Conservation (phyloP, 2,888 invertebrate species). For the Drosophila borealis region DNA sequence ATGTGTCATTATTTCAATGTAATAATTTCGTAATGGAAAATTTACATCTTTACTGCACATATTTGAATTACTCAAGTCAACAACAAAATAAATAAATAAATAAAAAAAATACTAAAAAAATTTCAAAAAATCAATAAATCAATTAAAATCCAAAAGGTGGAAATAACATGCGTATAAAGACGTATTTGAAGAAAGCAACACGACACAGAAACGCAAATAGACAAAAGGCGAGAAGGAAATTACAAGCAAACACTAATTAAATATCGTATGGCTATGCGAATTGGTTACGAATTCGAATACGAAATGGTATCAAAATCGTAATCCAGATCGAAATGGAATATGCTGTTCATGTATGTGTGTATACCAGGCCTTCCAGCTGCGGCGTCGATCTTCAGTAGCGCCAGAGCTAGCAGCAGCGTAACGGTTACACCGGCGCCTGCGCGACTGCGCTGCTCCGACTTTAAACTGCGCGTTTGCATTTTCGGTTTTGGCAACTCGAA, state of each 20-base stretch:
- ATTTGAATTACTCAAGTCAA: neutral
- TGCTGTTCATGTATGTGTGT: conserved; percentile 19
- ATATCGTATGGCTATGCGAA: conserved; percentile 59
- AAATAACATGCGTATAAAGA: conserved; percentile 32
- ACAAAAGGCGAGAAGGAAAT: conserved; percentile 32
- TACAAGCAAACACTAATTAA: conserved; percentile 51
- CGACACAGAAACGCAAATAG: conserved; percentile 8
- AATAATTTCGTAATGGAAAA: neutral
- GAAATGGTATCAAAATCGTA: conserved; percentile 37
- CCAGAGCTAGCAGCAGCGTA: conserved; percentile 53
- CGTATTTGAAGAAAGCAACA: conserved; percentile 19
- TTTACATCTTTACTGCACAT: neutral
- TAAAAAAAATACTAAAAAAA: too few relatives aligned
- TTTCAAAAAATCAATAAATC: neutral
- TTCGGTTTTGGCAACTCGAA: conserved; percentile 37
- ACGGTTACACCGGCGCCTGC: conserved; percentile 37
- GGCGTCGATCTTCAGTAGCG: conserved; percentile 52
- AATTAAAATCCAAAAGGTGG: conserved; percentile 12
- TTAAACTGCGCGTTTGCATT: conserved; percentile 63
- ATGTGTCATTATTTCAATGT: too few relatives aligned
- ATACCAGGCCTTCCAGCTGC: conserved; percentile 73
- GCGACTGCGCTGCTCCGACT: conserved; percentile 41
- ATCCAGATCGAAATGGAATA: conserved; percentile 19
- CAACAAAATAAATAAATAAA: neutral
- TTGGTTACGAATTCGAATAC: conserved; percentile 55